Base-by-base conservation (phyloP, 2,797 vertebrate genomes). In the Pygocentrus nattereri region DNA sequence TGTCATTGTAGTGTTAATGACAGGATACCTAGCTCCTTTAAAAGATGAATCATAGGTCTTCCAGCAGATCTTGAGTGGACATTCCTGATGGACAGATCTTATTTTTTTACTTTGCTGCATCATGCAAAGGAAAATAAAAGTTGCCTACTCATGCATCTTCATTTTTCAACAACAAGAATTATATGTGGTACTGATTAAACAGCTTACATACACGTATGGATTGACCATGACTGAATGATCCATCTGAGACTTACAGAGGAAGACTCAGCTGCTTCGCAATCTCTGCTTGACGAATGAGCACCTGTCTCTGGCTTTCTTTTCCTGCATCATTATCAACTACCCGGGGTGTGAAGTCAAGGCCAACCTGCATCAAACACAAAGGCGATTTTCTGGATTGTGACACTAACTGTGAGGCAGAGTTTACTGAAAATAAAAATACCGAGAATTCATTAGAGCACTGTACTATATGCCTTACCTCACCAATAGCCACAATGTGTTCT, bases 41-140 rank as follows among this genome's bases (percentile, higher is more conserved):
- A 90, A 68, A 99, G 96, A 69, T 93, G 95, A 89, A 99, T 97
- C 41, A 97, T 97, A 83, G 98, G 98, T 92, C 97, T 94, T 91
- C 98, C 98, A 76, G 98, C 98, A 83, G 98, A 99, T 25, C 97
- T 95, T 19, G 98, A 99, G 87, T 99, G 98, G 49, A 99, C 97
- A 90, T 99, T 99, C 91, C 98, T 99, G 80, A 80, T 41, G 67
- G 82, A 72, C 19, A 87, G 59, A 61, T 4, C 2, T n/a, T 73
- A 68, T 11, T 38, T 64, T 58, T 15, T 62, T 23, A 47, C 34
- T 52, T 27, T 83, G 34, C 15, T 49, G 44, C 23, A 2, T 27
- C n/a, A 8, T 34, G 62, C 0, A 78, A 86, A 49, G 0, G 71
- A 87, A 74, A 31, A 38, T 27, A 10, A 19, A 73, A 58, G 15